These are phyloP conservation scores for Caenorhabditis latens DNA, from an alignment of 1,140 invertebrate species.

Conservation along the genomic window DNA sequence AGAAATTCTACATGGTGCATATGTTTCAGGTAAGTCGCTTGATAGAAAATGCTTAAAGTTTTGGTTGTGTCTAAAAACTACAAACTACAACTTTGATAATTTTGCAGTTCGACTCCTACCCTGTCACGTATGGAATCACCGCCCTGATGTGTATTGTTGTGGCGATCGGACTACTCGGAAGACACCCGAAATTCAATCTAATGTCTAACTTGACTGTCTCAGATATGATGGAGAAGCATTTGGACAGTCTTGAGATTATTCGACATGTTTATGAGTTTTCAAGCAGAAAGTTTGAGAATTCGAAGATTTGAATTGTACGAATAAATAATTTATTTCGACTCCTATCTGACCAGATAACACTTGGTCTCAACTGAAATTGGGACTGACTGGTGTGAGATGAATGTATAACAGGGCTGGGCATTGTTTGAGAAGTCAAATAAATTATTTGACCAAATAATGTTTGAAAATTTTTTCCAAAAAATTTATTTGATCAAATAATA, in stretches of 20 bases:
- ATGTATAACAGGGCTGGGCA: too few relatives aligned
- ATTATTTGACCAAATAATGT: too few relatives aligned
- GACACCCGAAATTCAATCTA: constrained; percentile 32
- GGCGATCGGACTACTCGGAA: constrained; percentile 28
- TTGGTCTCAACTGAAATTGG: too few relatives aligned
- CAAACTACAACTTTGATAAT: too few relatives aligned
- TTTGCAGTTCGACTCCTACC: constrained; percentile 50
- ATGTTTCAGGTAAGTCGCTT: constrained; percentile 36
- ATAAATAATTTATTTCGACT: background rate
- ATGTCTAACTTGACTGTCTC: background rate
- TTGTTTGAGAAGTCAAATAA: too few relatives aligned
- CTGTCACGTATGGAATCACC: constrained; percentile 51
- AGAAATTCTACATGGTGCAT: constrained; percentile 44
- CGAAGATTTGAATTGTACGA: background rate
- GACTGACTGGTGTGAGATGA: too few relatives aligned
- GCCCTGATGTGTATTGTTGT: constrained; percentile 55
- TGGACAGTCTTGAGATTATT: constrained; percentile 19
- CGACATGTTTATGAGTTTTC: constrained; percentile 33
- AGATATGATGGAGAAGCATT: background rate
- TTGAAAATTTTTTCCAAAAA: too few relatives aligned
- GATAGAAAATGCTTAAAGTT: background rate
- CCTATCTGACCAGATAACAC: too few relatives aligned
- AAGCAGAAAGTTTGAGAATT: background rate
- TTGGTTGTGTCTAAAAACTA: too few relatives aligned
- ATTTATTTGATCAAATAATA: too few relatives aligned